Conservation (phyloP, 2,113 vertebrate species). For the Gambusia holbrooki region DNA sequence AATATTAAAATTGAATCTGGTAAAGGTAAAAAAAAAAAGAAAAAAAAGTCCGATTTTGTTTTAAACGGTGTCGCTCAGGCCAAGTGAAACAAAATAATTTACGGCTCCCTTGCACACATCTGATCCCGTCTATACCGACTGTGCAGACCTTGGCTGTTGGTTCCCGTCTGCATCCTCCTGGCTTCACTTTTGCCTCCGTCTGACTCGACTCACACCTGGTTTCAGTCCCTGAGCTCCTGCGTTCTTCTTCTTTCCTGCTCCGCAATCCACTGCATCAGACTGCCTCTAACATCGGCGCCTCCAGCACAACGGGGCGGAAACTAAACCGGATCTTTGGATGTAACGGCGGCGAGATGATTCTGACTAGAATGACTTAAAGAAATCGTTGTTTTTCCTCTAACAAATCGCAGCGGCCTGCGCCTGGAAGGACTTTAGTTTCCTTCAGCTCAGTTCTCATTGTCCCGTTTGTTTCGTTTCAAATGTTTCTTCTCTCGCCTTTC, state of each 20-base stretch:
- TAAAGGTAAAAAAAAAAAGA: too few relatives aligned
- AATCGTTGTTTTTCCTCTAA: slow-evolving; percentile 27
- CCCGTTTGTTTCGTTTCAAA: slow-evolving; percentile 14
- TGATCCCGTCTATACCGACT: slow-evolving; percentile 23
- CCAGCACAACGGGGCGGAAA: slow-evolving; percentile 27
- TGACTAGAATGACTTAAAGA: slow-evolving; percentile 6
- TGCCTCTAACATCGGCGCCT: slow-evolving; percentile 50
- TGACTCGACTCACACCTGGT: slow-evolving; percentile 82
- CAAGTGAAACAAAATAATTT: too few relatives aligned
- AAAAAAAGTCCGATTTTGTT: too few relatives aligned
- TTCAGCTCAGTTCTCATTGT: slow-evolving; percentile 1
- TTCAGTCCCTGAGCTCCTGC: slow-evolving; percentile 45
- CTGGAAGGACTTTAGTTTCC: slow-evolving; percentile 29
- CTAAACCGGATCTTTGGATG: not conserved
- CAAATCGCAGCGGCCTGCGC: slow-evolving; percentile 27
- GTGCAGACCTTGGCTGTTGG: slow-evolving; percentile 31
- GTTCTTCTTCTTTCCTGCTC: not conserved
- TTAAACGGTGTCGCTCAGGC: too few relatives aligned
- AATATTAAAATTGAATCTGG: too few relatives aligned
- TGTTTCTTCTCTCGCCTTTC: not conserved
- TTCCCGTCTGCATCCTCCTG: slow-evolving; percentile 21
- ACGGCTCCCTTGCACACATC: not conserved
- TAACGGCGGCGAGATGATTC: not conserved
- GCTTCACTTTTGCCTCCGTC: slow-evolving; percentile 63
- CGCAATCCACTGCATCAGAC: not conserved